Conservation (phyloP, 1,140 invertebrate genomes). For the Laodelphax striatellus region DNA sequence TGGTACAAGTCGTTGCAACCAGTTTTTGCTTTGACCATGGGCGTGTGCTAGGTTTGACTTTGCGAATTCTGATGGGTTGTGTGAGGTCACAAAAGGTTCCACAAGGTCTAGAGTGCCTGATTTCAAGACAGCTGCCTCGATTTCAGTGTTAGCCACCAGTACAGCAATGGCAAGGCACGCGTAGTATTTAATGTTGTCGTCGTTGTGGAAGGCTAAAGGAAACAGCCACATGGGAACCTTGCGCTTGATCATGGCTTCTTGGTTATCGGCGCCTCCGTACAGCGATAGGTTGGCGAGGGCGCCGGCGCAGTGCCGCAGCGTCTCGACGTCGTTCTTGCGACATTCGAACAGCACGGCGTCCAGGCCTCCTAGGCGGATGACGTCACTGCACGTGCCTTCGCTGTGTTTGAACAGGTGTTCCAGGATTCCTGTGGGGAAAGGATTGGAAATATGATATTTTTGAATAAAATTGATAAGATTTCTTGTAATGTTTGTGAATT, state of each 20-base stretch:
- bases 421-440: constrained; percentile 52
- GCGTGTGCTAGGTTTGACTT: constrained; percentile 83
- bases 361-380: constrained; percentile 73
- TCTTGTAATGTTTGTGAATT: too few relatives aligned
- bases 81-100: constrained; percentile 88
- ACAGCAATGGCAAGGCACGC: constrained; percentile 95
- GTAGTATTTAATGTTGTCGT: constrained; percentile 96
- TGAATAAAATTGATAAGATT: too few relatives aligned
- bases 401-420: constrained; percentile 97
- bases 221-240: constrained; percentile 98
- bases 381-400: constrained; percentile 86
- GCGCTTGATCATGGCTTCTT: constrained; percentile 93
- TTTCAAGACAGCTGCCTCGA: constrained; percentile 89
- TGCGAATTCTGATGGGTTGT: constrained; percentile 92
- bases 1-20: constrained; percentile 86
- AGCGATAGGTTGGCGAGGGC: constrained; percentile 92
- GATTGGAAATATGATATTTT: too few relatives aligned
- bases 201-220: constrained; percentile 89
- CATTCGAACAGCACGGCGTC: constrained; percentile 92
- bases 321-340: constrained; percentile 83
- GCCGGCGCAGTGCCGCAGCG: constrained; percentile 86
- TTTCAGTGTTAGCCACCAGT: constrained; percentile 95
- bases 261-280: constrained; percentile 90
- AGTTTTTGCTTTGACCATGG: constrained; percentile 93
- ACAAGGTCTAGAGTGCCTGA: constrained; percentile 92